Percentiles rank a stretch among this genome's conserved stretches.
phyloP scores from a whole-genome alignment of 2,797 vertebrate genomes.

The Anniella stebbinsi region DNA sequence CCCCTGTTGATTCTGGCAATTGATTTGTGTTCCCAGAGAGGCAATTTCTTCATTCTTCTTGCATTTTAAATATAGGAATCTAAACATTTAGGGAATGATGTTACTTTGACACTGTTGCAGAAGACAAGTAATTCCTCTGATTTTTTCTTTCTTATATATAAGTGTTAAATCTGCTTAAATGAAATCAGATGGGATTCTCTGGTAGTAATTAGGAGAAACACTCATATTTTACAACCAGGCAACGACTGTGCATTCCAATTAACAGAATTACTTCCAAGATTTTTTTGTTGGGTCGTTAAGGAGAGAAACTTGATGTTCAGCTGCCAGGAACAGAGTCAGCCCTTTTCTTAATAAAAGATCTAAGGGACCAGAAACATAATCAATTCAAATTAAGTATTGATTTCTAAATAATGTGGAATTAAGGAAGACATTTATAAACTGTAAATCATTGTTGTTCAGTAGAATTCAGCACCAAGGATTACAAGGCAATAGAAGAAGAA shows the following conservation, averaged over 20 bases:
- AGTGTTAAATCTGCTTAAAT: constrained; percentile 57
- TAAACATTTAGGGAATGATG: constrained; percentile 63
- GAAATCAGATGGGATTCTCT: constrained; percentile 52
- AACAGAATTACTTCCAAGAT: constrained; percentile 45
- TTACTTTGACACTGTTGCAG: constrained; percentile 62
- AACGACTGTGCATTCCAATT: constrained; percentile 25
- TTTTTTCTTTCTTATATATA: constrained; percentile 39
- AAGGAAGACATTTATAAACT: constrained; percentile 63
- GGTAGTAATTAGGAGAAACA: constrained; percentile 58
- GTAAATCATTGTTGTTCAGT: constrained; percentile 65
- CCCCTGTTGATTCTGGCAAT: constrained; percentile 50
- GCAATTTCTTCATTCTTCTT: constrained; percentile 36
- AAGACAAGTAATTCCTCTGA: constrained; percentile 61
- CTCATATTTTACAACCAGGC: constrained; percentile 38
- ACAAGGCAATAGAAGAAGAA: constrained; percentile 28
- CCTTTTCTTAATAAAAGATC: constrained; percentile 52
- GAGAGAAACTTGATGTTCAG: constrained; percentile 40
- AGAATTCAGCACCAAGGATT: constrained; percentile 55
- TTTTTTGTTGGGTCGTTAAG: constrained; percentile 18
- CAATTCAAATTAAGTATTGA: constrained; percentile 69
- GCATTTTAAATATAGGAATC: constrained; percentile 52
- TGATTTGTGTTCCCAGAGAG: constrained; percentile 41
- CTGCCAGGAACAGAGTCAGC: constrained; percentile 53
- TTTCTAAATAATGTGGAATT: constrained; percentile 71
- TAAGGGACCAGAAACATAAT: constrained; percentile 63